phyloP scores from a whole-genome alignment of 2,888 invertebrate genomes.

The Polydesmus complanatus region DNA sequence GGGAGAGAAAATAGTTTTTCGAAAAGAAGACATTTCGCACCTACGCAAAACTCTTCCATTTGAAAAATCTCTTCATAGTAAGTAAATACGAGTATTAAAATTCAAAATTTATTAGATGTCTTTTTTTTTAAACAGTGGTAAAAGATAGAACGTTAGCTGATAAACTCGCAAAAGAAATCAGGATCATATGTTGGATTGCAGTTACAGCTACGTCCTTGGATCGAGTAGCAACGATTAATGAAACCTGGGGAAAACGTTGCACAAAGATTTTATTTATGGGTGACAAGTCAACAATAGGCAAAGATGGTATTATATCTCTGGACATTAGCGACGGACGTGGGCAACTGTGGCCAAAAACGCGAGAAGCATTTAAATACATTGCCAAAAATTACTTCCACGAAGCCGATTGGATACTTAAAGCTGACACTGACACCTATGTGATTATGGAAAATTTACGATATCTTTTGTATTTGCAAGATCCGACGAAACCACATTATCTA shows the following conservation, averaged over 20 bases:
- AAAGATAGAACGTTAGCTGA: conserved; percentile 42
- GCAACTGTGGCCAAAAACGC: conserved; percentile 92
- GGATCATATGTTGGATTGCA: conserved; percentile 93
- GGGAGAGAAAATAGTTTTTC: too few species aligned
- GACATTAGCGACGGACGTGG: conserved; percentile 77
- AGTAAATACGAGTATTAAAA: not conserved
- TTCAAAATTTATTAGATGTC: not conserved
- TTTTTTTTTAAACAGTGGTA: not conserved
- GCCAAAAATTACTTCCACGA: conserved; percentile 68
- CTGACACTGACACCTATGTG: conserved; percentile 95
- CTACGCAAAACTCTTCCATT: too few species aligned
- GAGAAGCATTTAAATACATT: conserved; percentile 72
- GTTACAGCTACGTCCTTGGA: conserved; percentile 74
- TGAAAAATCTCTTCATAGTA: not conserved
- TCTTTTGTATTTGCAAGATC: conserved; percentile 61
- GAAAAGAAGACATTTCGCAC: too few species aligned
- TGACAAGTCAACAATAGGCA: conserved; percentile 48
- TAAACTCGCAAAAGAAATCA: conserved; percentile 56
- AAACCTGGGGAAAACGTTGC: conserved; percentile 89
- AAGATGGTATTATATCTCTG: conserved; percentile 54
- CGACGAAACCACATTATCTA: conserved; percentile 67
- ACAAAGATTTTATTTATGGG: conserved; percentile 80
- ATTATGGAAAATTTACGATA: conserved; percentile 91
- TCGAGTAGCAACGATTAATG: conserved; percentile 83
- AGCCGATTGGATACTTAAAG: conserved; percentile 95